A percentile compares a stretch with the other conserved stretches of the same genome.
These are phyloP conservation scores for Caenorhabditis doughertyi DNA, from an alignment of 2,888 invertebrate genomes.

Conservation along the genomic window DNA sequence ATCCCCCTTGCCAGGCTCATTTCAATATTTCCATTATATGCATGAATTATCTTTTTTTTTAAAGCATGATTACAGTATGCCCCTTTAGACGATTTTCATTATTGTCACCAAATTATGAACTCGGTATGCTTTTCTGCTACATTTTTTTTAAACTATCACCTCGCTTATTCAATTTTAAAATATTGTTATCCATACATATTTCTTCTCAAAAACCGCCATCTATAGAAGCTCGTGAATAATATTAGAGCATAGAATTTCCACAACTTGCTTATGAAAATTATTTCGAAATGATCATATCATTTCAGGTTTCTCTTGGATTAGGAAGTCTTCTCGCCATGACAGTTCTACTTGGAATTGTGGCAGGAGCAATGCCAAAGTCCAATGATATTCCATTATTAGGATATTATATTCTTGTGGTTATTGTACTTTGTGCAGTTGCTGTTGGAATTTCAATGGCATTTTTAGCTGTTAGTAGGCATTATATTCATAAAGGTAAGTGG, in stretches of 20 bases:
- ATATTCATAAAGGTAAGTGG: conserved; percentile 75
- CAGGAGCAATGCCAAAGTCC: conserved; percentile 80
- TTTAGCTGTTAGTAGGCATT: conserved; percentile 75
- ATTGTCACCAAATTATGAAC: not conserved
- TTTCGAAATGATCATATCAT: conserved; percentile 3
- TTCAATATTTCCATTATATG: conserved; percentile 9
- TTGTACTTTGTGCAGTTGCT: conserved; percentile 78
- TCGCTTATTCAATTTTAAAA: conserved; percentile 6
- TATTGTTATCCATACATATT: not conserved
- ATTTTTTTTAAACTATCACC: conserved; percentile 15
- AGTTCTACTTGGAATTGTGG: conserved; percentile 79
- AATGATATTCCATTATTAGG: conserved; percentile 79
- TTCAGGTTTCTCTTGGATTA: conserved; percentile 78
- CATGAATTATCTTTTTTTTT: conserved; percentile 15
- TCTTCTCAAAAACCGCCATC: not conserved
- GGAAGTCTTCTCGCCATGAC: conserved; percentile 78
- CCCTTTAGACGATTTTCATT: conserved; percentile 1
- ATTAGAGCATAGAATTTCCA: conserved; percentile 24
- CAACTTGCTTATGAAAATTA: not conserved
- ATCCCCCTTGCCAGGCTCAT: conserved; percentile 23
- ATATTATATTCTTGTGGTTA: conserved; percentile 79
- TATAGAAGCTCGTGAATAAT: conserved; percentile 32
- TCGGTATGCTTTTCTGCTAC: not conserved
- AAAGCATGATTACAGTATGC: conserved; percentile 15
- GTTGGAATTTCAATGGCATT: conserved; percentile 79